Evolutionary conservation across 2,113 vertebrate species (phyloP).

Genomic region (Rostratula benghalensis): DNA sequence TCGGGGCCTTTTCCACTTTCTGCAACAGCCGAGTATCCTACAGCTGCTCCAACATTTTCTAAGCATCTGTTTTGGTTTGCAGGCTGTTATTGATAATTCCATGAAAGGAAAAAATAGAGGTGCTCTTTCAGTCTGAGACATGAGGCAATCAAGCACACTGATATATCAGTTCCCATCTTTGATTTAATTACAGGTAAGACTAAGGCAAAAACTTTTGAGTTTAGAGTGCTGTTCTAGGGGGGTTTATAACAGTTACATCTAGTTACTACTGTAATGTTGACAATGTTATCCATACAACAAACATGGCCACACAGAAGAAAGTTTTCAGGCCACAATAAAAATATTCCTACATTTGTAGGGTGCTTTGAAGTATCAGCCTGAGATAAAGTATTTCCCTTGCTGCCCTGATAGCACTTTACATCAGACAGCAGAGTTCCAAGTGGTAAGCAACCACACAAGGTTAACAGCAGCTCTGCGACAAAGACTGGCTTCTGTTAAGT

Average conservation of each 20-base stretch:
- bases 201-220: not conserved
- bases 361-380: not conserved
- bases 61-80: not conserved
- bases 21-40: not conserved
- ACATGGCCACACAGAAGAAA: not conserved
- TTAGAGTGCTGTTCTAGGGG: not conserved
- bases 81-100: not conserved
- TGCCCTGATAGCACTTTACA: not conserved
- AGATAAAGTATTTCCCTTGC: not conserved
- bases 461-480: not conserved
- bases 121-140: not conserved
- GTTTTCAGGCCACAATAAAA: not conserved
- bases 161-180: not conserved
- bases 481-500: not conserved
- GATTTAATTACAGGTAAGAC: not conserved
- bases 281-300: not conserved
- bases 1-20: not conserved
- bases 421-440: not conserved
- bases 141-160: not conserved
- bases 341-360: not conserved
- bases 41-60: not conserved
- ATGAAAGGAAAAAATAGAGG: not conserved
- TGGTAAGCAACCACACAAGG: not conserved
- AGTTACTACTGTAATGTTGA: not conserved
- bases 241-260: not conserved